Base-by-base conservation (phyloP, 2,113 vertebrate genomes). In the Rhineura floridana region DNA sequence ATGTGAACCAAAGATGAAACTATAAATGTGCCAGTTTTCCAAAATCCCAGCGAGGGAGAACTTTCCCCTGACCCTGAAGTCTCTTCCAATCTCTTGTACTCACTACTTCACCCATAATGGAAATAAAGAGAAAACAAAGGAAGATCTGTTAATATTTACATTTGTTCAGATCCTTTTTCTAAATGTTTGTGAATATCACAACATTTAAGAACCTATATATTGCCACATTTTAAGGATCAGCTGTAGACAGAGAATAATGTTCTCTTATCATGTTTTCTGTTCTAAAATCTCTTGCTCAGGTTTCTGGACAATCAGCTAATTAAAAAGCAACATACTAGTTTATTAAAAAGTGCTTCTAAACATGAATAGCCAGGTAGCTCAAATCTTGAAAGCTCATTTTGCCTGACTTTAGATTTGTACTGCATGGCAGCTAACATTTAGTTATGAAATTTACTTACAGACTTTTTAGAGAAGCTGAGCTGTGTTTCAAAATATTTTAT, bases 121-220 rank as follows among this genome's bases (percentile, higher is more conserved):
- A 48, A 36, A 19, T 86, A 67, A 86, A 79, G 21, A 55, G 50
- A 76, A 55, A 75, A 25, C 52, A 50, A 59, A 59, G 44, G 42
- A 80, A 81, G 12, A 62, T 42, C 4, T 82, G 28, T 75, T 48
- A 55, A 65, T 63, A 82, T 75, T 81, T 70, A 70, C 17, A 81
- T 55, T 87, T 25, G 11, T 11, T 76, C 55, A 75, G 76, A 65
- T 67, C 59, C 42, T 42, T 30, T 83, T 88, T 28, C 52, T 75
- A 81, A 72, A 81, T 44, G 17, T 81, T 50, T 73, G 39, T 87
- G 30, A 82, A 48, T 67, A 75, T 44, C 30, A 76, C 77, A 87
- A 76, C 70, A 77, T 19, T 36, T 48, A 75, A 65, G n/a, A 50
- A 39, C 8, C 21, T 46, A 46, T 72, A 55, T 25, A 48, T 28